phyloP scores from a whole-genome alignment of 2,797 vertebrate genomes.

The Fringilla coelebs region DNA sequence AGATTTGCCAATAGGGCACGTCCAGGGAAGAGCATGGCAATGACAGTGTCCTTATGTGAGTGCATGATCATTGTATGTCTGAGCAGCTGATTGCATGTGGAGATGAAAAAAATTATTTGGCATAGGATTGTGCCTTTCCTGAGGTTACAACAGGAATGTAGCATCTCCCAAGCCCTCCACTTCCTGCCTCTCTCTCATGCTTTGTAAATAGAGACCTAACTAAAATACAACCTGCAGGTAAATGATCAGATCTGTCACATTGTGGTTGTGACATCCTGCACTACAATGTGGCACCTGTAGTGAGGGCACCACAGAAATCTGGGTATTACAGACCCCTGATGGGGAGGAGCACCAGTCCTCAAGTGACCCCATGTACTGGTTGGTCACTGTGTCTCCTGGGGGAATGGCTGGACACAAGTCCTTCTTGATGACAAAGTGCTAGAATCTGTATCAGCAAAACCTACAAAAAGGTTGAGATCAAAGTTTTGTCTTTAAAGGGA shows the following conservation, averaged over 20 bases:
- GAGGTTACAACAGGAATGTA: not conserved
- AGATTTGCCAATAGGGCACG: not conserved
- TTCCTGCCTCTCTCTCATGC: not conserved
- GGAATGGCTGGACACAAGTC: not conserved
- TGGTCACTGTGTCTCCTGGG: fast-evolving
- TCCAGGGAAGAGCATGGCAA: not conserved
- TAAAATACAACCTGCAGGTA: not conserved
- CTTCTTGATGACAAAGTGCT: not conserved
- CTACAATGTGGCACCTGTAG: too few species aligned
- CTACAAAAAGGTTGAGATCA: not conserved
- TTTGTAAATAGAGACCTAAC: not conserved
- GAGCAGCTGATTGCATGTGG: not conserved
- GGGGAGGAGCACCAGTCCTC: not conserved
- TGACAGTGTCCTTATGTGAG: not conserved
- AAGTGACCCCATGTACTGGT: not conserved
- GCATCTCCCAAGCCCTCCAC: not conserved
- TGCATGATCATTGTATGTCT: not conserved
- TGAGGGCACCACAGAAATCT: not conserved
- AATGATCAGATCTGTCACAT: not conserved
- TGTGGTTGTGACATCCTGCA: not conserved
- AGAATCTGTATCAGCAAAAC: not conserved
- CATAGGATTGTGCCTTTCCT: not conserved
- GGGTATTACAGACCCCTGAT: not conserved
- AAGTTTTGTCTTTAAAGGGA: not conserved
- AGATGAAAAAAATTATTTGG: not conserved